Evolutionary conservation across 2,797 vertebrate species (phyloP), one percentile per base, ranked within the genome.

Genomic region (Oreonectes daqikongensis): DNA sequence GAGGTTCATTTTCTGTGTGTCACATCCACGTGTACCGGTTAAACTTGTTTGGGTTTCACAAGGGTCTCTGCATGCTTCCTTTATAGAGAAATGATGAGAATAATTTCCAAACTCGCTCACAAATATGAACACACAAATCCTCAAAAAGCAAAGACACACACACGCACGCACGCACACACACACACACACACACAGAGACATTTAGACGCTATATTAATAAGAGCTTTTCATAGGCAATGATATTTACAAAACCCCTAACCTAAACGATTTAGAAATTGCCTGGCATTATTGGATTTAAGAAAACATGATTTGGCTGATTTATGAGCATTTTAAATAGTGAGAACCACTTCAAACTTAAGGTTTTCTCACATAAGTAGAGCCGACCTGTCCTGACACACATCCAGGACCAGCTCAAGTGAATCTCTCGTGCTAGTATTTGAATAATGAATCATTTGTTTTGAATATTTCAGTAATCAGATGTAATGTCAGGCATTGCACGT

Each of bases 381-480:
- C 11, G 24, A 24, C 20, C 5, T 61, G 22, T 20, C 30, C 30
- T 22, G 18, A n/a, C 22, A 48, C n/a, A 18, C 22, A 48, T 35
- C 18, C 32, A 14, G 15, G 8, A 28, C 12, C 68, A 42, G 74
- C 68, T 83, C 68, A 81, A 77, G 46, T 73, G 75, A 71, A 82
- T 83, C 73, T 73, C 78, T 77, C 53, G 30, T 69, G 61, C 73
- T 12, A n/a, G 44, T 59, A 30, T 53, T 46, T 55, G 40, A 82
- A 83, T 68, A 80, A 84, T 74, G 64, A 78, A 81, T 77, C 0
- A 72, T 67, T 15, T 30, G 17, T 2, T 57, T 81, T 82, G 71
- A 84, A 82, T 79, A 84, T 82, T 85, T 81, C 64, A 84, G 67
- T 70, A 72, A 70, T 79, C 73, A 55, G 72, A 76, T 78, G 77